A percentile compares a stretch with the other conserved stretches of the same genome.
Conservation (phyloP, 2,888 invertebrate species). For the Drosophila fungiperda region DNA sequence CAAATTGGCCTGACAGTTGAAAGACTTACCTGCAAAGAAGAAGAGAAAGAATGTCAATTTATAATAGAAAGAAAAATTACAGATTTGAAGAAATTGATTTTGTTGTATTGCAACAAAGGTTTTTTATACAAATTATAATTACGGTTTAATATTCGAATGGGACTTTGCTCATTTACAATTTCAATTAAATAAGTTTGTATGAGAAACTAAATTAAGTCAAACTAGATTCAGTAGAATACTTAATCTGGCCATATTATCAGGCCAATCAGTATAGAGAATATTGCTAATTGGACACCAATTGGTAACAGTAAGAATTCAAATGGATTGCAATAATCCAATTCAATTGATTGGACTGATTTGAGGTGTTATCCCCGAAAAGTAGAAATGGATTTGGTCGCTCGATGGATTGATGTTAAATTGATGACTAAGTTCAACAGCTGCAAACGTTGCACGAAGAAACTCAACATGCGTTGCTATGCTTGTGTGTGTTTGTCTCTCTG, state of each 20-base stretch:
- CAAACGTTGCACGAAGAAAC: conserved; percentile 24
- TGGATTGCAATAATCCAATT: conserved; percentile 46
- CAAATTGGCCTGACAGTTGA: conserved; percentile 13
- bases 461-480: conserved; percentile 23
- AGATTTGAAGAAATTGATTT: not conserved
- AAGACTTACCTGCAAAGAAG: conserved; percentile 63
- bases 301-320: conserved; percentile 20
- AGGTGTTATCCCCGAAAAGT: conserved; percentile 25
- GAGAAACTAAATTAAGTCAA: not conserved
- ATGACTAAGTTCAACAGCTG: conserved; percentile 59
- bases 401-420: conserved; percentile 58
- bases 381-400: conserved; percentile 15
- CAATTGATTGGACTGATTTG: conserved; percentile 41
- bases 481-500: conserved; percentile 6
- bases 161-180: not conserved
- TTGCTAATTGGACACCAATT: conserved; percentile 30
- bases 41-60: conserved; percentile 4
- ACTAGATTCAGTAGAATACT: not conserved
- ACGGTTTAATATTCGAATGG: not conserved
- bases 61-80: not conserved
- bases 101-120: not conserved
- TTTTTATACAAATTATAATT: not conserved
- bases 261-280: not conserved
- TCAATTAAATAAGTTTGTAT: not conserved
- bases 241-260: not conserved